Evolutionary conservation across 53 echinoderm and acorn worm species (phyloP).

Genomic region (Crossaster papposus): DNA sequence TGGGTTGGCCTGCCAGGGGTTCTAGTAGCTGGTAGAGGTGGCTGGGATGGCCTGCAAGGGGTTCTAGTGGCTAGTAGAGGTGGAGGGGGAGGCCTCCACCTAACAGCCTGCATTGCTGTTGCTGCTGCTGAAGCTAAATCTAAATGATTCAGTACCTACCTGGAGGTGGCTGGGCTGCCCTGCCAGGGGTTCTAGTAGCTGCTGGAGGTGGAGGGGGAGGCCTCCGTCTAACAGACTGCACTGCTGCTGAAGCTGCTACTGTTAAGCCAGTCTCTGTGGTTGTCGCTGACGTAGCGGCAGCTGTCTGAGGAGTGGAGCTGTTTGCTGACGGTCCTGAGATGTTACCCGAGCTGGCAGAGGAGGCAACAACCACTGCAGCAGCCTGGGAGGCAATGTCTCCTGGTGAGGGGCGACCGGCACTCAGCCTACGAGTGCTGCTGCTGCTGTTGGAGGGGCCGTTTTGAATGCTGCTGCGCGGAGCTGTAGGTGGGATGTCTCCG

Average conservation of each 20-base stretch:
- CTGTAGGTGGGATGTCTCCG: constrained; percentile 13
- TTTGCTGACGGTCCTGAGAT: constrained; percentile 28
- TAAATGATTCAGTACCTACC: background rate
- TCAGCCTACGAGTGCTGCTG: constrained; percentile 33
- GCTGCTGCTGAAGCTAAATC: too few relatives aligned
- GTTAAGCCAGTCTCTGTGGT: background rate
- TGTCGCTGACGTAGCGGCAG: constrained; percentile 44
- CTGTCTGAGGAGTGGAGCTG: constrained; percentile 3
- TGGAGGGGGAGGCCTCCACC: constrained; percentile 66
- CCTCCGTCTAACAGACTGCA: constrained; percentile 42
- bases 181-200: constrained; percentile 26
- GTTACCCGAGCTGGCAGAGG: constrained; percentile 52
- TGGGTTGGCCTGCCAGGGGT: constrained; percentile 46
- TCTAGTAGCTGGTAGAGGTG: constrained; percentile 20
- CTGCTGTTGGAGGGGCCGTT: constrained; percentile 53
- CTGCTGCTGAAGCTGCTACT: constrained; percentile 16
- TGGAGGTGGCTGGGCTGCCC: constrained; percentile 19
- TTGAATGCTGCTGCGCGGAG: constrained; percentile 19
- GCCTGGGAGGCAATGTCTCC: constrained; percentile 61
- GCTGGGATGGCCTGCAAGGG: too few relatives aligned
- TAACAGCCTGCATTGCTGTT: background rate
- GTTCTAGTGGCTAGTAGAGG: too few relatives aligned
- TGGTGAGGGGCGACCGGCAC: constrained; percentile 31
- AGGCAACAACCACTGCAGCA: constrained; percentile 59
- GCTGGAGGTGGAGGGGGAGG: constrained; percentile 62